Base-by-base conservation (phyloP, 2,888 invertebrate species). In the Eretmocerus hayati region DNA sequence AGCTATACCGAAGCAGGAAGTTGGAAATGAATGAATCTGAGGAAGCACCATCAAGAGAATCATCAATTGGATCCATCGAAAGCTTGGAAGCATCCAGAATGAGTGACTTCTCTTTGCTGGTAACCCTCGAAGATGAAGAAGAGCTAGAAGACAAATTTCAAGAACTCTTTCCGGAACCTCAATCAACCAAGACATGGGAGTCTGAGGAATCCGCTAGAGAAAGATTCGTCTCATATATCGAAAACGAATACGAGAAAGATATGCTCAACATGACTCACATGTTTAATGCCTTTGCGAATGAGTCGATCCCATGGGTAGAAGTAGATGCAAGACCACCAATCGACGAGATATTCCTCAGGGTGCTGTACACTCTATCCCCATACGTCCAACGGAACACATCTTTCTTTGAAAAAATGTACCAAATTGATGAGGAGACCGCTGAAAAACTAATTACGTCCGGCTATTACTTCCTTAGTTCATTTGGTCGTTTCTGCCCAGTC, bases 401-500 rank as follows among this genome's bases (percentile, higher is more conserved):
- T 1, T 64, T 76, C 54, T 76, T 83, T 48, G 83, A 83, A 63
- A 73, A 77, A 62, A 77, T 78, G 4, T 76, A 75, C 59, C 69
- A 76, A 23, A 62, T 82, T 2, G 71, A 73, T 43, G 54, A 68
- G 13, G 76, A 79, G 54, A 69, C 75, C 15, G 81, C 83, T 5
- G 79, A 83, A 58, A 69, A 71, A 44, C 66, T 84, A 36, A 59
- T 84, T 31, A 62, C 70, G 2, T 71, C 71, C 52, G 84, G 84
- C 4, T 80, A 79, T 63, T 81, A 72, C 62, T 77, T 83, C 53
- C 62, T 79, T 18, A 84, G 84, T 62, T 76, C 77, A 56, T 84
- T 83, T 64, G 76, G 79, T 19, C 74, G 77, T 46, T 75, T 77
- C 59, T 84, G 84, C 62, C 85, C 85, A 1, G 83, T 85, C 1